Evolutionary conservation across 2,797 vertebrate species (phyloP), one percentile per base, ranked within the genome.

Genomic region (Sphaeramia orbicularis): DNA sequence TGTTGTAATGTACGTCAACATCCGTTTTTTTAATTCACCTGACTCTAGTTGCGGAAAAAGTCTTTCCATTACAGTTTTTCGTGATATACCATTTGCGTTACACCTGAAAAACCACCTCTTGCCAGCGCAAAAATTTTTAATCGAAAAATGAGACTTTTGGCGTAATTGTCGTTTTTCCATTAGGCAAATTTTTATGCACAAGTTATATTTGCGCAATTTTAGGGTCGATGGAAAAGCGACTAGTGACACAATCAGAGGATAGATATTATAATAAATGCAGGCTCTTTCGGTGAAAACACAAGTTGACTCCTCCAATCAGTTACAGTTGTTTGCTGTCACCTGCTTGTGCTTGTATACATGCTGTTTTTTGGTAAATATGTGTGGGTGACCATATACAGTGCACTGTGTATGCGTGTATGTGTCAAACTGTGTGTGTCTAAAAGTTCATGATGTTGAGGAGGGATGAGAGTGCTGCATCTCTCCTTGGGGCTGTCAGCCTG

Each of bases 401-500:
- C 15, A 16, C 40, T 45, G 21, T 45, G 43, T 36, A 13, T 12
- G 27, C 13, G 21, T 21, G 12, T 8, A 11, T 16, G 7, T 24
- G 54, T 38, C 10, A 11, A 2, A 1, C 24, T 14, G 37, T 40
- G 62, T 57, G 42, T 43, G 35, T 68, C 24, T 65, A 30, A 63
- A 75, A 58, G 56, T 77, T 66, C 52, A 60, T 62, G 56, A 71
- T 51, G 71, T 53, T 44, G 74, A 83, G 50, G 65, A 75, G 65
- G 60, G 60, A 87, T 86, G 72, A 82, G 86, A 80, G 75, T 75
- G 73, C 27, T 4, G 35, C 58, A 64, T 81, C 66, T 71, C 80
- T 78, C 72, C 74, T 67, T 67, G 66, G 56, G 72, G 77, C 84
- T 85, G 81, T 85, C 84, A 83, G 80, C 61, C 78, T 80, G 75